Base-by-base conservation (phyloP, 2,888 invertebrate species). In the Octonoba sinensis region DNA sequence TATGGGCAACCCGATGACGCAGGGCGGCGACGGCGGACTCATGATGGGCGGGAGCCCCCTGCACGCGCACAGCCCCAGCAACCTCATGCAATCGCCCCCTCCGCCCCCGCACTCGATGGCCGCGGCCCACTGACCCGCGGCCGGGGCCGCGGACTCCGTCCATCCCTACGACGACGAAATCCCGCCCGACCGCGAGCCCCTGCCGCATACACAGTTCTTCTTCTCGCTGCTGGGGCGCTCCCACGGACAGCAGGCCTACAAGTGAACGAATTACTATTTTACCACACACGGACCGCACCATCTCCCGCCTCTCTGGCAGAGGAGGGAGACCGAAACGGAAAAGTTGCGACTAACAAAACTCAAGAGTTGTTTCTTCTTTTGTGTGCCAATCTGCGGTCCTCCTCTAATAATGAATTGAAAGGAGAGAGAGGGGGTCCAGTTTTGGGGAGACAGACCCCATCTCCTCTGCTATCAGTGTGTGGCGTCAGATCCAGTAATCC, bases 31-130 rank as follows among this genome's bases (percentile, higher is more conserved):
- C 12, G 62, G 44, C 11, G 69, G 56, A 22, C 46, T 56, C 22
- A 62, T 73, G 69, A 67, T 76, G n/a, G 64, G 66, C 13, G 76
- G 82, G 6, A 72, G 72, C 18, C 81, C 81, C 75, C 65, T 82
- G 46, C 81, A 82, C 82, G 76, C 82, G 56, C 82, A 76, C 77
- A 77, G 76, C 44, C 82, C 82, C 60, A 62, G 47, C 51, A 47
- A 67, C 51, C 76, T 77, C 54, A 76, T 77, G 77, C 82, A 76
- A 24, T 77, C 76, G 20, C 73, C 79, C 12, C 82, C 82, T 22
- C 82, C 82, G 6, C 82, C 82, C 54, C 76, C 82, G 51, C 82
- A 77, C 51, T 82, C 82, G 46, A 72, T 74, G 81, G 72, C 66
- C 8, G 74, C 81, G 59, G 73, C 79, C 22, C 81, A 82, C 81